phyloP scores from a whole-genome alignment of 2,888 invertebrate genomes.

The Drosophila nr. medialis region DNA sequence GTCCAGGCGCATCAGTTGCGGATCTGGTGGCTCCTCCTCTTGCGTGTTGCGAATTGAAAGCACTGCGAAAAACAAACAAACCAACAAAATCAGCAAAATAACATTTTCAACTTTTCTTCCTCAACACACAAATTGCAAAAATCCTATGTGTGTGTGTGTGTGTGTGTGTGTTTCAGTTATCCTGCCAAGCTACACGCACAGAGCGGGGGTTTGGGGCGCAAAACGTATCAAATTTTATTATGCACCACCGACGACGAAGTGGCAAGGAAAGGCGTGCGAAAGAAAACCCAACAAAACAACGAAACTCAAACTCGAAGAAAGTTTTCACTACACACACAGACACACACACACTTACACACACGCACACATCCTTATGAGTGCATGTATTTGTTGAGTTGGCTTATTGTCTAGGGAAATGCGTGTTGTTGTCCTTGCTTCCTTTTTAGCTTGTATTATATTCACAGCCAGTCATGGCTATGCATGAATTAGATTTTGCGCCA shows the following conservation, averaged over 20 bases:
- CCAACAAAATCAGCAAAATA: slow-evolving; percentile 18
- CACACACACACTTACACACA: slow-evolving; percentile 1
- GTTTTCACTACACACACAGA: slow-evolving; percentile 25
- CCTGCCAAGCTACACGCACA: slow-evolving; percentile 28
- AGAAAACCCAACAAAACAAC: slow-evolving; percentile 17
- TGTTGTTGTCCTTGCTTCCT: slow-evolving; percentile 27
- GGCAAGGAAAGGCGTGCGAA: slow-evolving; percentile 22
- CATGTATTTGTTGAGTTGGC: slow-evolving; percentile 25
- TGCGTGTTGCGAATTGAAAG: slow-evolving; percentile 97
- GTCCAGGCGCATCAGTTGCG: slow-evolving; percentile 98
- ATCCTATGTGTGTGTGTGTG: slow-evolving; percentile 4
- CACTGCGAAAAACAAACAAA: slow-evolving; percentile 86
- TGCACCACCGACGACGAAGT: slow-evolving; percentile 22
- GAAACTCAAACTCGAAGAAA: slow-evolving; percentile 8
- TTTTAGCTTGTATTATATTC: slow-evolving; percentile 37
- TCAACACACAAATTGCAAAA: neutral
- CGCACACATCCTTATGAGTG: neutral
- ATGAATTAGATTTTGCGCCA: slow-evolving; percentile 60
- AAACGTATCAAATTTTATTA: slow-evolving; percentile 63
- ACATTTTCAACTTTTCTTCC: slow-evolving; percentile 22
- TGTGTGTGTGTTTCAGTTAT: slow-evolving; percentile 25
- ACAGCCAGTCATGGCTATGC: slow-evolving; percentile 59
- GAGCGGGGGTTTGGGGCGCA: slow-evolving; percentile 9
- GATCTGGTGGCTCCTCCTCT: slow-evolving; percentile 99
- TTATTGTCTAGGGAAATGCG: slow-evolving; percentile 63